Evolutionary conservation across 1,140 invertebrate species (phyloP), one percentile per base, ranked within the genome.

Genomic region (Procambarus clarkii): DNA sequence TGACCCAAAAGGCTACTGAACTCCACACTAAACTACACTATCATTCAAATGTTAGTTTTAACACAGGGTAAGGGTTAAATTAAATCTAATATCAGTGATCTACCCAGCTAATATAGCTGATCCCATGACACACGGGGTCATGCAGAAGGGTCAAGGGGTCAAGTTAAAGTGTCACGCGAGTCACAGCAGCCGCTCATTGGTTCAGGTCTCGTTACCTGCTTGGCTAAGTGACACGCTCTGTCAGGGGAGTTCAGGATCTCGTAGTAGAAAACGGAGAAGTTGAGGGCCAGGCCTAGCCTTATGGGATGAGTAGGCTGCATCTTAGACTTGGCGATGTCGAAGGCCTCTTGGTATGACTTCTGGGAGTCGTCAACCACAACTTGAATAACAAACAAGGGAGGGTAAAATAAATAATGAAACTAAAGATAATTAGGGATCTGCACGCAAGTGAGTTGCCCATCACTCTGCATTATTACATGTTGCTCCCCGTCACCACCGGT

Each of bases 251-350:
- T 98, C 95, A 98, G 97, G 95, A 99, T 99, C 97, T 99, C 98
- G 95, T 99, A 99, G 97, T 98, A 99, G 96, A 99, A 99, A 95
- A 99, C 98, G 93, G 98, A 99, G 96, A 98, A 99, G 96, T 99
- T 99, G 95, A 99, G 97, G 93, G 98, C 98, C 95, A 99, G 96
- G 94, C 98, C 98, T 94, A 99, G 97, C 95, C 98, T 96, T 95
- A 99, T 99, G 93, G 98, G 98, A 95, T 99, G 98, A 94, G 98
- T 99, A 92, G 98, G 98, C 95, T 98, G 97, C 98, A 99, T 99
- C 97, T 98, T 98, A 94, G 97, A 96, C 95, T 99, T 99, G 94
- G 98, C 98, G 95, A 99, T 98, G 96, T 99, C 98, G 96, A 99
- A 99, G 94, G 99, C 99, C 95, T 99, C 98, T 95, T 99, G 98